A percentile compares a stretch with the other conserved stretches of the same genome.
Evolutionary conservation across 2,797 vertebrate genomes (phyloP).

Genomic region (Carcharodon carcharias): DNA sequence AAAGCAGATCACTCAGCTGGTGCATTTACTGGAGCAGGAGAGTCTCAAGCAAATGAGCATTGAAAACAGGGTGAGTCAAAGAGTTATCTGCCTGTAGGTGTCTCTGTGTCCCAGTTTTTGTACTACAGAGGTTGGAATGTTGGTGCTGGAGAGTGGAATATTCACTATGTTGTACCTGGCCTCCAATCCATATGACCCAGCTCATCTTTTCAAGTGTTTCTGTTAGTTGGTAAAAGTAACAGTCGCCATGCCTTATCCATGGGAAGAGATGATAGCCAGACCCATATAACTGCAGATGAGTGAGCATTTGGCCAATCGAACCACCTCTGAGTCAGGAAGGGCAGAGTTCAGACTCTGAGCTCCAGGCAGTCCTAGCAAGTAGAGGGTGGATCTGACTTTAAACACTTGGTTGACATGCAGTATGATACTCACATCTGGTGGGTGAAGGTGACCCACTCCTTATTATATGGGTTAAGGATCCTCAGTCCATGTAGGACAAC

Average conservation of each 20-base stretch:
- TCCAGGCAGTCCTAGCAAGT: background rate
- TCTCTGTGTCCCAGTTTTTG: background rate
- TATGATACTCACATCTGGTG: background rate
- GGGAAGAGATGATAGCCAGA: background rate
- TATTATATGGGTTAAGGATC: background rate
- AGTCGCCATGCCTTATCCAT: background rate
- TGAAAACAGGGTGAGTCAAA: background rate
- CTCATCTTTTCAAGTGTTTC: background rate
- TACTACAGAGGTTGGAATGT: background rate
- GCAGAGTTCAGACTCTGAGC: background rate
- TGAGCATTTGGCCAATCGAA: background rate
- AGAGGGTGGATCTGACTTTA: background rate
- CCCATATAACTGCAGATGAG: background rate
- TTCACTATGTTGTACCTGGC: background rate
- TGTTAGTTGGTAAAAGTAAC: background rate
- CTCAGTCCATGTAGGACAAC: background rate
- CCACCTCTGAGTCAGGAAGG: background rate
- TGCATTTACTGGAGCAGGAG: background rate
- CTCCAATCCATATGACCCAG: background rate
- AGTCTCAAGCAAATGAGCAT: slow-evolving; percentile 13
- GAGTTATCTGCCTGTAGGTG: background rate
- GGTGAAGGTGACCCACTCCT: background rate
- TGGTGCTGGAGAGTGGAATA: background rate
- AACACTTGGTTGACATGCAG: background rate
- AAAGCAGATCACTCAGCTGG: slow-evolving; percentile 5